These are phyloP conservation scores for Pedionomus torquatus DNA, from an alignment of 2,113 vertebrate species.

Conservation along the genomic window DNA sequence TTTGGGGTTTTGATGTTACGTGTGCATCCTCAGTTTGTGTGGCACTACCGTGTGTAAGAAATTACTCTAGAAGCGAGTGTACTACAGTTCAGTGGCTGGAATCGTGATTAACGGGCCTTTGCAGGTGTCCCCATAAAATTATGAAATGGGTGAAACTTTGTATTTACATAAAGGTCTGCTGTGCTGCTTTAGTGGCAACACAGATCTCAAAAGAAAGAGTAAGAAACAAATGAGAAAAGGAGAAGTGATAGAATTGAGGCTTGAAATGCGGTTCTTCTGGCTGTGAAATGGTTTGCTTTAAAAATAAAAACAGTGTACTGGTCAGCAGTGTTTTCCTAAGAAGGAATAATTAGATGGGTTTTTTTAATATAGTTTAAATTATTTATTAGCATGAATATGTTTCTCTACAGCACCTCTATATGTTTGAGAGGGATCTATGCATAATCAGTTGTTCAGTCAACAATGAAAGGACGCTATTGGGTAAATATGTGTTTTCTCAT, in stretches of 20 bases:
- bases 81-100: neutral
- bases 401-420: slow-evolving; percentile 86
- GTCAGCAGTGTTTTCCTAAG: neutral
- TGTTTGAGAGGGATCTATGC: slow-evolving; percentile 89
- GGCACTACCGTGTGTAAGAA: neutral
- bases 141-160: neutral
- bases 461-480: slow-evolving; percentile 88
- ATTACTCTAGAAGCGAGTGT: neutral
- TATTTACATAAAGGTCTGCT: neutral
- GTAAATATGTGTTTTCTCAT: slow-evolving; percentile 74
- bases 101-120: neutral
- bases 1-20: neutral
- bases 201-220: neutral
- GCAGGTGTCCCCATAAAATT: neutral
- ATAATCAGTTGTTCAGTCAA: slow-evolving; percentile 94
- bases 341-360: neutral
- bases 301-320: neutral
- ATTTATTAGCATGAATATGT: neutral
- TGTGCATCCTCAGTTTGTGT: neutral
- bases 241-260: neutral
- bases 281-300: neutral
- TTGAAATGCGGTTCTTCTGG: neutral
- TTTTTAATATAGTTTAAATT: neutral
- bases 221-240: neutral
- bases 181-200: neutral